Base-by-base conservation (phyloP, 1,140 invertebrate genomes). In the Ceratosolen fusciceps region DNA sequence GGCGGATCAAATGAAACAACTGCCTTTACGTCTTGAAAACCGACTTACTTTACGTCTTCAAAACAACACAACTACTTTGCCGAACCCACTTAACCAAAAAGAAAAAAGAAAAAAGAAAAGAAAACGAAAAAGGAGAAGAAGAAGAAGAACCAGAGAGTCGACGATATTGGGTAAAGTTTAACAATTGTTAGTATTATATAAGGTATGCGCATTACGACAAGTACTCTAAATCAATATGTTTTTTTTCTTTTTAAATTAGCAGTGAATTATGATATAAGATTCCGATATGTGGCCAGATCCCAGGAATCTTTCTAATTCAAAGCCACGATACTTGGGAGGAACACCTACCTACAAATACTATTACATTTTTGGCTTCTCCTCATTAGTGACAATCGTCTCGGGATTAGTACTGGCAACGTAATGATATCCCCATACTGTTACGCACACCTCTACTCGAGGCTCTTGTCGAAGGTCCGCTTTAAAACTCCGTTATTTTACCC, bases 271-370 rank as follows among this genome's bases (percentile, higher is more conserved):
- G 10, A 52, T 16, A 52, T 21, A 19, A 52, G 21, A 52, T 19
- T 9, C 47, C 81, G 80, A 79, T 37, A 83, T 83, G 82, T 83
- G 75, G 80, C 80, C 80, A 37, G 82, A 83, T 78, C 77, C 84
- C 60, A 68, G 52, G 0, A 75, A 84, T 76, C 43, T 71, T 24
- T 71, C 43, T 56, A 75, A 67, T 81, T 70, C 79, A 54, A 84
- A 82, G 70, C 81, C 82, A 56, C 70, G 56, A 24, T 79, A 75
- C 65, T 49, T 80, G n/a, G 73, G 71, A 77, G 81, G 80, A 74
- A 85, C 84, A 21, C 81, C 82, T 12, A 56, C 80, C 19, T 54
- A 76, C n/a, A n/a, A n/a, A n/a, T n/a, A n/a, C n/a, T n/a, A n/a
- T n/a, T n/a, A n/a, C n/a, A n/a, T n/a, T n/a, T 19, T 54, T 29